Percentiles rank a stretch among this genome's conserved stretches.
These are phyloP conservation scores for Drosophila kokeensis DNA, from an alignment of 2,888 invertebrate species.

Conservation along the genomic window DNA sequence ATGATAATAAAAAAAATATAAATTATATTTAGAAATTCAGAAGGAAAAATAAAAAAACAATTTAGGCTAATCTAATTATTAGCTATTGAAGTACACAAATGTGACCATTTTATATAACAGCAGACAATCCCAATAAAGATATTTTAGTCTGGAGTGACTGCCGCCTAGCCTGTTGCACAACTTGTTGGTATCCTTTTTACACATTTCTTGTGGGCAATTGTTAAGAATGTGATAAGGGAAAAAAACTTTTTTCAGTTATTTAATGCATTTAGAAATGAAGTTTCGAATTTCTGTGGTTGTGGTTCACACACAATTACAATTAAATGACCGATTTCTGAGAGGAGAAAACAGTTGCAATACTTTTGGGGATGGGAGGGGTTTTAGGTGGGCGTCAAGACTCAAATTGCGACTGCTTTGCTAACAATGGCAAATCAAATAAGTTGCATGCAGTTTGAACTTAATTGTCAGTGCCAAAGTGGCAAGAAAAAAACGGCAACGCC, in stretches of 20 bases:
- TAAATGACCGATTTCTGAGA: slow-evolving; percentile 12
- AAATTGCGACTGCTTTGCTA: slow-evolving; percentile 64
- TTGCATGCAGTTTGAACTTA: slow-evolving; percentile 70
- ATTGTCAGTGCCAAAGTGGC: slow-evolving; percentile 79
- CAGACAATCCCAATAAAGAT: background rate
- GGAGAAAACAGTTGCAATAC: slow-evolving; percentile 24
- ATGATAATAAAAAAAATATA: background rate
- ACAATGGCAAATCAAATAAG: slow-evolving; percentile 72
- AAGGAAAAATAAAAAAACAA: no score
- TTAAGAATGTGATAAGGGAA: background rate
- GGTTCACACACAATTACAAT: slow-evolving; percentile 35
- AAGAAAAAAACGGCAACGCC: slow-evolving; percentile 42
- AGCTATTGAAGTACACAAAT: no score
- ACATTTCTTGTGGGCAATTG: background rate
- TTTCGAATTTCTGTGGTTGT: background rate
- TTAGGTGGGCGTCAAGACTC: background rate
- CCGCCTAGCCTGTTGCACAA: background rate
- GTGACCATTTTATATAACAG: background rate
- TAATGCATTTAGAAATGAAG: background rate
- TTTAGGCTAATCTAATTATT: no score
- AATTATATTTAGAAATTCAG: background rate
- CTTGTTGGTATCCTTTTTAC: background rate
- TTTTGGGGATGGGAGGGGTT: background rate
- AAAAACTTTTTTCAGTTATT: background rate
- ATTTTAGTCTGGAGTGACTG: background rate